Percentiles rank a stretch among this genome's conserved stretches.
phyloP scores from a whole-genome alignment of 2,113 vertebrate species.

The Riparia riparia region DNA sequence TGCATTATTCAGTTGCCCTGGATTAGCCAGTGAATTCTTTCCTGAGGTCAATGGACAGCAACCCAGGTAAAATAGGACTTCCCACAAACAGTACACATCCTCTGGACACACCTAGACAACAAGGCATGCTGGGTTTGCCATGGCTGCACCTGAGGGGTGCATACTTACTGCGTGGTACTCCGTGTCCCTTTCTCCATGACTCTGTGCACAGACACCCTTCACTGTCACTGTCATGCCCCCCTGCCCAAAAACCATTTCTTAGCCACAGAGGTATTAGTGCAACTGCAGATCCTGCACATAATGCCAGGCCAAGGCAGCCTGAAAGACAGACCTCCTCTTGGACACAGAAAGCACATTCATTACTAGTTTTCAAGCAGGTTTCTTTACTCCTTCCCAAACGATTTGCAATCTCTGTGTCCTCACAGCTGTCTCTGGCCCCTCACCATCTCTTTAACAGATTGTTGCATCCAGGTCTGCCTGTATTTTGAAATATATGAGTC shows the following conservation, averaged over 20 bases:
- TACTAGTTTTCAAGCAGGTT: neutral
- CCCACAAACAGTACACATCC: too few relatives aligned
- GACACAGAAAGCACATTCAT: neutral
- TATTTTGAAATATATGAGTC: neutral
- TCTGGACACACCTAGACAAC: fast-evolving
- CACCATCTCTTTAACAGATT: neutral
- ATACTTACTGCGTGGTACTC: fast-evolving
- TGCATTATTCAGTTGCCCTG: neutral
- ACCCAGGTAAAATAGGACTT: fast-evolving
- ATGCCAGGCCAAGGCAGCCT: neutral
- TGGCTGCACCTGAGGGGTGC: neutral
- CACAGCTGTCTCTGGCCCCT: neutral
- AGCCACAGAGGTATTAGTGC: neutral
- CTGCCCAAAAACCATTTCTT: neutral
- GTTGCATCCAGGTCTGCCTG: neutral
- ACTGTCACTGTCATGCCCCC: fast-evolving
- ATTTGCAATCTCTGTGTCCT: neutral
- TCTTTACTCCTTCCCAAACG: neutral
- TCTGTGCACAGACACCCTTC: neutral
- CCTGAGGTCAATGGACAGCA: fast-evolving
- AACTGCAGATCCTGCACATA: fast-evolving
- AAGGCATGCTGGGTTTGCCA: neutral
- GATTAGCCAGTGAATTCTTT: neutral
- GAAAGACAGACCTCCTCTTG: neutral
- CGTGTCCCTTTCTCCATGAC: neutral